Evolutionary conservation across 2,113 vertebrate genomes (phyloP), one percentile per base, ranked within the genome.

Genomic region (Heterocephalus glaber): DNA sequence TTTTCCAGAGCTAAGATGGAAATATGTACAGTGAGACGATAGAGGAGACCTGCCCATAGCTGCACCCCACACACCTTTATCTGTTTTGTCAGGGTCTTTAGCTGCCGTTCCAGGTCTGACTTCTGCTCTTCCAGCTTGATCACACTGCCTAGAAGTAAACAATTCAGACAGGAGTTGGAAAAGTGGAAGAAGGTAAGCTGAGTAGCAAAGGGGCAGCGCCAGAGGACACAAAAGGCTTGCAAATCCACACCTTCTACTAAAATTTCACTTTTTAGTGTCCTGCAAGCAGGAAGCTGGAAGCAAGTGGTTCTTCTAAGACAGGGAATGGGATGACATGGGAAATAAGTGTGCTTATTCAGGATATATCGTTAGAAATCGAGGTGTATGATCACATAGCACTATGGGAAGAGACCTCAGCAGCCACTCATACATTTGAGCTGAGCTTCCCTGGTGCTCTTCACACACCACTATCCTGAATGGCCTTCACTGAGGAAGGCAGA

Each of bases 101-200:
- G 97, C 85, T 99, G 99, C 95, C 98, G 99, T 95, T 99, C 99
- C 94, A 98, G 94, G 72, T 99, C 99, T 91, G 97, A 97, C 81
- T 99, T 99, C 96, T 99, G 99, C 79, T 99, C 99, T 96, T 99
- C 99, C 95, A 99, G 96, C 94, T 99, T 99, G 98, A 99, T 98
- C 61, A 99, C 98, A 68, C 98, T 99, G 98, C 98, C 99, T 99
- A 95, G 26, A 85, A 97, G 97, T 0, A 90, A 93, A 58, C 30
- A 90, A 88, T 93, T 0, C 1, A 60, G 22, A 68, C 16, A 63
- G 86, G 22, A 35, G 28, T 61, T 90, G 35, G 63, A 60, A 83
- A 76, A 72, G 0, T 52, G 26, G 7, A 19, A 74, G 72, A 88
- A 97, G 80, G 28, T 12, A 35, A 95, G 58, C 58, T 68, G 0